Evolutionary conservation across 1,140 invertebrate species (phyloP).

Genomic region (Acyrthosiphon pisum): DNA sequence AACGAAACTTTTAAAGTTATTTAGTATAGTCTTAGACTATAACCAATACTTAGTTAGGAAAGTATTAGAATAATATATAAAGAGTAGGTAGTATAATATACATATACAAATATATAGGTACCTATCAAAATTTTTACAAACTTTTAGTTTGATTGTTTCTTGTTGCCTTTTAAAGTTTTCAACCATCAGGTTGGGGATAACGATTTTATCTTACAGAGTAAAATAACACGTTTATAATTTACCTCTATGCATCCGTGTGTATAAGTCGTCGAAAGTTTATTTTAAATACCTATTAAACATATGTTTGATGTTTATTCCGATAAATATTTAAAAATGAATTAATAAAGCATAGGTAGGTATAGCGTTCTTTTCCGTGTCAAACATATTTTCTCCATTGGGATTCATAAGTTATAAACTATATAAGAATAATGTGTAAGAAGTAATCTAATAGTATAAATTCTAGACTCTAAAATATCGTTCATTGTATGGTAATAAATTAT

Average conservation of each 20-base stretch:
- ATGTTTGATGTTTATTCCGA: background rate
- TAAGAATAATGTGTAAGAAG: background rate
- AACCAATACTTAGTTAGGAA: background rate
- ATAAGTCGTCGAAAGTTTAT: background rate
- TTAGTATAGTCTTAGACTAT: background rate
- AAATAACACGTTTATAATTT: background rate
- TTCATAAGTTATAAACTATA: background rate
- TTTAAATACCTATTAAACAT: background rate
- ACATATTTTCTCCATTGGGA: background rate
- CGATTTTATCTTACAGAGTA: background rate
- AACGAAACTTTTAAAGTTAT: background rate
- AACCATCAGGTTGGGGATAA: background rate
- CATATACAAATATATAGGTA: background rate
- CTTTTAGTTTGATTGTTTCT: constrained; percentile 24
- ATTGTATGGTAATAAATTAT: background rate
- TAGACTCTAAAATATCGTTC: background rate
- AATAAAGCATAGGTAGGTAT: background rate
- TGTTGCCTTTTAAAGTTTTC: constrained; percentile 12
- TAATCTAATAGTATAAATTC: background rate
- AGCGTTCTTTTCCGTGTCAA: background rate
- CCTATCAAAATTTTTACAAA: background rate
- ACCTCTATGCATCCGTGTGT: background rate
- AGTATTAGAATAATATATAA: background rate
- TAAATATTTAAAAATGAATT: background rate
- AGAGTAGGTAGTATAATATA: background rate